Evolutionary conservation across 1,140 invertebrate species (phyloP), one percentile per base, ranked within the genome.

Genomic region (Drosophila pandora): DNA sequence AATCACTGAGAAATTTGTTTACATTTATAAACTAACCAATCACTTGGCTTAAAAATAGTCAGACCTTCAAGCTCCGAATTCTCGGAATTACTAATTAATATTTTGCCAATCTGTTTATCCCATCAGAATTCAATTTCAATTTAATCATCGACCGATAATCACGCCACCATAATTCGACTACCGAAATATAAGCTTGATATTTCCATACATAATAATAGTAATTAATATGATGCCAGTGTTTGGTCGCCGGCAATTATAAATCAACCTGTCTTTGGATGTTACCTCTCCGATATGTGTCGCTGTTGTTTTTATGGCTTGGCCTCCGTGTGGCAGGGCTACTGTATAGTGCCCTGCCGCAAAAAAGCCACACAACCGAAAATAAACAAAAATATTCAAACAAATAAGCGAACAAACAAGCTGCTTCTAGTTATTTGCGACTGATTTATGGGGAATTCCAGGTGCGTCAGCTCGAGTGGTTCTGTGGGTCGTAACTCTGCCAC

Each of bases 361-460:
- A 25, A 64, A 41, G 25, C 25, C 22, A 61, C 9, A 73, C 23
- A 41, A 54, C 41, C 49, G 56, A 71, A 53, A 71, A 72, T 72
- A 73, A 71, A 72, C 43, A 55, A 61, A 62, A 72, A 47, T 71
- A 72, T 75, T 55, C 80, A 79, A 84, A 84, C 53, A 81, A 78
- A 87, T 57, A 82, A 78, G 67, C 79, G 64, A 87, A 70, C 55
- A 78, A 77, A 85, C 68, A 81, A 75, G 70, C 78, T 55, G 79
- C 65, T 82, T 88, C 83, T 87, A 87, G 83, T 87, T 82, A 87
- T 82, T 76, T 87, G 74, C 77, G 71, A 73, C 76, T 87, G 83
- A 88, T 87, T 83, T 87, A 87, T 81, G 83, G 83, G 83, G 83
- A 88, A 87, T 87, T 88, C 85, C 84, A 88, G 73, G 83, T 87